Percentiles rank a stretch among this genome's conserved stretches.
These are phyloP conservation scores for Lucinisca nassula DNA, from an alignment of 2,888 invertebrate species.

Conservation along the genomic window DNA sequence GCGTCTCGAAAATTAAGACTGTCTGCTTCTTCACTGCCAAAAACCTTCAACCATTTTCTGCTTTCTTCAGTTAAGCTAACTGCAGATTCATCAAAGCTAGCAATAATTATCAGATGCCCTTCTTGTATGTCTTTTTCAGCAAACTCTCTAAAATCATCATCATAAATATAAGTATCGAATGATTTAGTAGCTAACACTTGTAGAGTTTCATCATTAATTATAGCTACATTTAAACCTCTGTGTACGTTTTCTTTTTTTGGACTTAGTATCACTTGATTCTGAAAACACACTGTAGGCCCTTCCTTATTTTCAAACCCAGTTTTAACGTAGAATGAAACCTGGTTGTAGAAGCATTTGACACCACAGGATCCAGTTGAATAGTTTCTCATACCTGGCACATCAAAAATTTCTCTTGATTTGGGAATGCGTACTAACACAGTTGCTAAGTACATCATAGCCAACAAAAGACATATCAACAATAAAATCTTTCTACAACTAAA, in stretches of 20 bases:
- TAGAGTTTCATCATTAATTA: constrained; percentile 81
- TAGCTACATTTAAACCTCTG: constrained; percentile 84
- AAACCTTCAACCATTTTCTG: constrained; percentile 81
- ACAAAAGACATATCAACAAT: background rate
- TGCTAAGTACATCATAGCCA: background rate
- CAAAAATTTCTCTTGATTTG: constrained; percentile 39
- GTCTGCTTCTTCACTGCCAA: constrained; percentile 84
- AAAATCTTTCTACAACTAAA: background rate
- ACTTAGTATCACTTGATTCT: constrained; percentile 88
- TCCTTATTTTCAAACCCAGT: constrained; percentile 89
- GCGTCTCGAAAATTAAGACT: constrained; percentile 85
- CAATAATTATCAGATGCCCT: constrained; percentile 80
- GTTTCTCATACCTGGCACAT: constrained; percentile 35
- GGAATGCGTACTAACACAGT: background rate
- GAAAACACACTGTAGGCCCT: constrained; percentile 89
- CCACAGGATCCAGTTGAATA: constrained; percentile 88
- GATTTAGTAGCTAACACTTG: constrained; percentile 78
- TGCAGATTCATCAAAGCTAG: constrained; percentile 86
- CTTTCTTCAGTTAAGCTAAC: constrained; percentile 84
- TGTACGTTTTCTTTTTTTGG: constrained; percentile 77
- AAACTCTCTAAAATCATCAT: constrained; percentile 71
- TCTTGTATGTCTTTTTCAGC: constrained; percentile 63
- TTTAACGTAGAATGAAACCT: constrained; percentile 89
- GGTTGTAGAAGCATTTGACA: constrained; percentile 87
- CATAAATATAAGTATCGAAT: constrained; percentile 87